Evolutionary conservation across 2,888 invertebrate genomes (phyloP), one percentile per base, ranked within the genome.

Genomic region (Stratiomys singularior): DNA sequence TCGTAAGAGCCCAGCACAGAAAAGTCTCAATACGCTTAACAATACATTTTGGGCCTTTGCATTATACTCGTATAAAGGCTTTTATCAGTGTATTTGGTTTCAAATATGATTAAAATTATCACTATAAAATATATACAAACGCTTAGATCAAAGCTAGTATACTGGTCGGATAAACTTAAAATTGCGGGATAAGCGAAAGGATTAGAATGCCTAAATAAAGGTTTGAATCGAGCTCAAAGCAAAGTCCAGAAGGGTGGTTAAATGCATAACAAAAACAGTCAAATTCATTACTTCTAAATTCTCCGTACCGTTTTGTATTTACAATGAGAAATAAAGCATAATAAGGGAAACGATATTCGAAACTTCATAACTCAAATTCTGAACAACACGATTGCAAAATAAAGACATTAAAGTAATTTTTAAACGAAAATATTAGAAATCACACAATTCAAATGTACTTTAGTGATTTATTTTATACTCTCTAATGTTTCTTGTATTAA

Each of bases 401-500:
- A 56, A 58, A 74, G 27, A 69, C 46, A 69, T 46, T 46, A 18
- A 67, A 47, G 47, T 69, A 69, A 69, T 18, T 69, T 46, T 25
- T 69, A 69, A 69, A 11, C n/a, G 25, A 46, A 46, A 69, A 5
- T n/a, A 13, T 69, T 47, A 15, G 30, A 37, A 69, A 46, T 69
- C 69, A 46, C 74, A 74, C 74, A 58, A 58, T 74, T 74, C 58
- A 58, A 28, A 74, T 58, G 74, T 74, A 74, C 58, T 74, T 58
- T 74, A 74, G 74, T 74, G 21, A 46, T 74, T 74, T 74, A 58
- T 74, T 58, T 60, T 71, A 47, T 71, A 71, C 71, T 71, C 27
- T 23, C 64, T 52, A 47, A 71, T 71, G 71, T 74, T 74, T 58
- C 58, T 74, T 74, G 58, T 23, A 72, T 56, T 72, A 27, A 72